These are phyloP conservation scores for Philopedon plagiatum DNA, from an alignment of 2,888 invertebrate species.

Conservation along the genomic window DNA sequence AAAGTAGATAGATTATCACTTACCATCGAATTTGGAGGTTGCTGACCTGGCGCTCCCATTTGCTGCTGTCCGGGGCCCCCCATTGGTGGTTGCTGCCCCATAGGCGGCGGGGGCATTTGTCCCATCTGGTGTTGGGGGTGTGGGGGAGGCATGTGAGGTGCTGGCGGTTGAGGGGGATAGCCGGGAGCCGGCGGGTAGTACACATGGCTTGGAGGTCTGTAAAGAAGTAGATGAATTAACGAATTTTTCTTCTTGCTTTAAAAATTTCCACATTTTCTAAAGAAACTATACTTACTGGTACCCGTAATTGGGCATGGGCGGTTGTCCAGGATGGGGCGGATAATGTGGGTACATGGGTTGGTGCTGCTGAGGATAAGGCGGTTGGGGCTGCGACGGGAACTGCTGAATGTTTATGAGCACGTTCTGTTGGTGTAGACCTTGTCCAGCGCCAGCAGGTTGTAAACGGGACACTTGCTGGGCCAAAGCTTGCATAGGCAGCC, in stretches of 20 bases:
- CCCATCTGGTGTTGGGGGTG: constrained; percentile 44
- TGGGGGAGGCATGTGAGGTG: constrained; percentile 63
- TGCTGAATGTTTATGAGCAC: constrained; percentile 78
- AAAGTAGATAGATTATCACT: neutral
- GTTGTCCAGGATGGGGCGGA: constrained; percentile 60
- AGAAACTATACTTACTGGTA: constrained; percentile 65
- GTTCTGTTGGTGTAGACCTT: constrained; percentile 74
- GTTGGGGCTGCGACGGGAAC: constrained; percentile 71
- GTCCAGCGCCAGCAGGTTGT: constrained; percentile 63
- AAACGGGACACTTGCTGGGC: constrained; percentile 69
- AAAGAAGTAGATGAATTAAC: too few species aligned
- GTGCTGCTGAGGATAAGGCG: constrained; percentile 67
- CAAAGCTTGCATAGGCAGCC: constrained; percentile 69
- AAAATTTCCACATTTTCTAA: too few species aligned
- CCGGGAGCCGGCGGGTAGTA: constrained; percentile 64
- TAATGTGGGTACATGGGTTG: constrained; percentile 65
- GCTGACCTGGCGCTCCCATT: constrained; percentile 62
- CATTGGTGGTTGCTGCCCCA: constrained; percentile 59
- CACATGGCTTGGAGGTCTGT: constrained; percentile 63
- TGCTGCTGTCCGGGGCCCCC: constrained; percentile 64
- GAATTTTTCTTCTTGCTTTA: too few species aligned
- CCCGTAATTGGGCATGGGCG: constrained; percentile 65
- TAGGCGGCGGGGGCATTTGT: constrained; percentile 61
- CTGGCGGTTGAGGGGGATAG: constrained; percentile 68
- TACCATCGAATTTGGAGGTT: constrained; percentile 46